Evolutionary conservation across 2,888 invertebrate species (phyloP), one percentile per base, ranked within the genome.

Genomic region (Meghimatium bilineatum): DNA sequence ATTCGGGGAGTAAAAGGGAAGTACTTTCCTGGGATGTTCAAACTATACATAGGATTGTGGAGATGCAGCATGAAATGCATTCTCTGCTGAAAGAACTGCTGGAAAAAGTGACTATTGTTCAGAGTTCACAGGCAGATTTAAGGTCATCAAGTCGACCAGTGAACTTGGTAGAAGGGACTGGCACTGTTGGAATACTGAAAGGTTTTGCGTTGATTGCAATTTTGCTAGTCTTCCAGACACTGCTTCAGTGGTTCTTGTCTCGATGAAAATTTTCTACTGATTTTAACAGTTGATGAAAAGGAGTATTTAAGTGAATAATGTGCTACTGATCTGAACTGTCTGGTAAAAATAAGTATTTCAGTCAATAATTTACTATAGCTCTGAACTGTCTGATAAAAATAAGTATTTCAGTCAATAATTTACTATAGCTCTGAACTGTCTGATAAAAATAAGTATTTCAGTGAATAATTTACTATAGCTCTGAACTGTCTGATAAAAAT

Each of bases 221-320:
- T 14, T 84, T 91, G 32, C 85, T 91, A 12, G 84, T 89, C 26
- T 87, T 89, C 74, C 91, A 91, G 83, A 85, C 88, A 44, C 36
- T 91, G n/a, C 83, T 91, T 26, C 90, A 90, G 82, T 91, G 90
- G 90, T 78, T 89, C 60, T 88, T 91, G 60, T 76, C 80, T 12
- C 72, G 77, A n/a, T 85, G 78, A n/a, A n/a, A 5, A n/a, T 26
- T 63, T 63, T n/a, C 26, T 23, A 63, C 26, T 6, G 60, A 63
- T 8, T 12, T 8, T 5, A 44, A 12, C 44, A 44, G 44, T n/a
- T n/a, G n/a, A n/a, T n/a, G n/a, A n/a, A n/a, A n/a, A n/a, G n/a
- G n/a, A n/a, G n/a, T n/a, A n/a, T n/a, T n/a, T n/a, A n/a, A 82
- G n/a, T 69, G 34, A n/a, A n/a, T 63, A 5, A n/a, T 26, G 26